Evolutionary conservation across 2,888 invertebrate genomes (phyloP), one percentile per base, ranked within the genome.

Genomic region (Stenichneumon culpator): DNA sequence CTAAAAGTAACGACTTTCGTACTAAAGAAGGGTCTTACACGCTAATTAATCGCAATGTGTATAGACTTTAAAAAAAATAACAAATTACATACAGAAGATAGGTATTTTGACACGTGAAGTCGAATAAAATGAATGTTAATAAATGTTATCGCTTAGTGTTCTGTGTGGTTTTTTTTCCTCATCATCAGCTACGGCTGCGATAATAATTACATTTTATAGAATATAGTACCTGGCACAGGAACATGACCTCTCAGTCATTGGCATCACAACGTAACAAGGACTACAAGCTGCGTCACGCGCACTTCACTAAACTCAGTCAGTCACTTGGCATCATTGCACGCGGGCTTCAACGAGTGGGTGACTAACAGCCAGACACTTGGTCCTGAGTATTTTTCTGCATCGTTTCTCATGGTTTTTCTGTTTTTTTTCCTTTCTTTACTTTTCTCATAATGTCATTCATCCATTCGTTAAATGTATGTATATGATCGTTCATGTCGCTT

Each of bases 31-130:
- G 74, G 82, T 88, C 92, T 92, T 93, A 92, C 86, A 89, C 83
- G 88, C 92, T 92, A 92, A 92, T 91, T 90, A 91, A 92, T 91
- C 90, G 92, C 90, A 88, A 88, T 90, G 90, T 91, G 91, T 91
- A 93, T 94, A 94, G 92, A 94, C 93, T 93, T 93, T 94, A 91
- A 92, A 94, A 94, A 92, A 93, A 93, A 94, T 94, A 94, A 94
- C 93, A 93, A 93, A 93, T 92, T 93, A 93, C 93, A 92, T 93
- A 93, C 91, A 93, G 90, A 90, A 88, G 89, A 89, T 90, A 89
- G 89, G 84, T 90, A 91, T 90, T 91, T 91, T 90, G 91, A 93
- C 91, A 92, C 91, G 88, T 89, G 90, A 91, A 90, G 88, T 90
- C 90, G 84, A 82, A 84, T 84, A 78, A 87, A 86, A 83, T 77